Evolutionary conservation across 2,888 invertebrate species (phyloP), one percentile per base, ranked within the genome.

Genomic region (Drosophila neotestacea): DNA sequence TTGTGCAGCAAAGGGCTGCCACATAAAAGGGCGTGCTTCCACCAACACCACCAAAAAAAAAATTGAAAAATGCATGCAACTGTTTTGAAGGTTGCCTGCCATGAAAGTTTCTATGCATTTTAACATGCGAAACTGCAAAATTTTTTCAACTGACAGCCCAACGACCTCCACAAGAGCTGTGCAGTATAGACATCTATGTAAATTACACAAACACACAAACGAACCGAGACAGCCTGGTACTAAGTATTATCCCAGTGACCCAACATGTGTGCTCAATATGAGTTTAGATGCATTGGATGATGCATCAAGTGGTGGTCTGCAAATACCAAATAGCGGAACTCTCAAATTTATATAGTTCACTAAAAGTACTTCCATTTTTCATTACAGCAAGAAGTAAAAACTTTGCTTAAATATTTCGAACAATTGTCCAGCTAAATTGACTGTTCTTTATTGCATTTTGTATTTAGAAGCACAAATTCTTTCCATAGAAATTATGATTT

Each of bases 41-140:
- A 9, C 10, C 13, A 30, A 4, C 30, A 5, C 30, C 30, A 30
- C 7, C 30, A 30, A 30, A 5, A 30, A 30, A 30, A 64, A 77
- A 87, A 79, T 89, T 82, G 77, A 85, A 87, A 89, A 88, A 88
- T 87, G 77, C 80, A 89, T 77, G 88, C 80, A 85, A 85, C 89
- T 82, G 80, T 85, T 87, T 85, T 85, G 84, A 85, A 85, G 84
- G 89, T 85, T 89, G 81, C 70, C 73, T 66, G 78, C 55, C 69
- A 70, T 66, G 55, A 59, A 75, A 76, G 9, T 70, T 75, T 79
- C 76, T 50, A 79, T 77, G 66, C 77, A 75, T 73, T 73, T 63
- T 30, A 50, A 58, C 72, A 72, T 60, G 72, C 72, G 59, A 74
- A 73, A 68, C 62, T 73, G 73, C 76, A 58, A 47, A 52, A 61